Evolutionary conservation across 2,797 vertebrate genomes (phyloP).

Genomic region (Phoxinus dragarum): DNA sequence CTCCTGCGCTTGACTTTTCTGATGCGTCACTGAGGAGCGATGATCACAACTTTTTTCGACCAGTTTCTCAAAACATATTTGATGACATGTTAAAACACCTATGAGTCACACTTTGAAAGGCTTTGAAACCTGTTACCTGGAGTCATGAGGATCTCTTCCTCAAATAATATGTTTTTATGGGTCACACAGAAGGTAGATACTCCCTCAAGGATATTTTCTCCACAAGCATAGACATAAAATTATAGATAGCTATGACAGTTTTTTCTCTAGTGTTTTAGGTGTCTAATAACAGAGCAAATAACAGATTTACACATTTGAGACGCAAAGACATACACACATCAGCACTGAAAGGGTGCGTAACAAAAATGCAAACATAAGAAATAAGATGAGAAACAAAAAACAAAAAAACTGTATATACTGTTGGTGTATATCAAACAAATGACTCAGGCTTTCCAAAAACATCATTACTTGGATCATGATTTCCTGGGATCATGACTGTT

Average conservation of each 20-base stretch:
- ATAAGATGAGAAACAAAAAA: conserved; percentile 23
- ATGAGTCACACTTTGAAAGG: background rate
- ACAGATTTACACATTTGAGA: conserved; percentile 29
- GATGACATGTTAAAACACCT: background rate
- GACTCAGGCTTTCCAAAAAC: conserved; percentile 56
- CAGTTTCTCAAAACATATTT: background rate
- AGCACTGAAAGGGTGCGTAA: background rate
- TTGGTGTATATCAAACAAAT: conserved; percentile 59
- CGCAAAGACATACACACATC: background rate
- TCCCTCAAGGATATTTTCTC: conserved; percentile 33
- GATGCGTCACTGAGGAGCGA: conserved; percentile 5
- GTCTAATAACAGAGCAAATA: background rate
- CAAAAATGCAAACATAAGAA: conserved; percentile 17
- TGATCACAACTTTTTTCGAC: background rate
- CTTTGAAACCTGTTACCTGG: conserved; percentile 33
- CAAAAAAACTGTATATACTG: conserved; percentile 44
- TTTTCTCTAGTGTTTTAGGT: background rate
- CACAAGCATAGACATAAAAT: conserved; percentile 11
- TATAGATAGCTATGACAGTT: conserved; percentile 1
- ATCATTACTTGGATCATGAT: conserved; percentile 58
- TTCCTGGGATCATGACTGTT: conserved; percentile 41
- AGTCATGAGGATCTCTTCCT: conserved; percentile 32
- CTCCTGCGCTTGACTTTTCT: background rate
- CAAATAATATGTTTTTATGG: conserved; percentile 40
- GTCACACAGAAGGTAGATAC: conserved; percentile 30